These are phyloP conservation scores for Amphimallon solstitiale DNA, from an alignment of 2,888 invertebrate species.

Conservation along the genomic window DNA sequence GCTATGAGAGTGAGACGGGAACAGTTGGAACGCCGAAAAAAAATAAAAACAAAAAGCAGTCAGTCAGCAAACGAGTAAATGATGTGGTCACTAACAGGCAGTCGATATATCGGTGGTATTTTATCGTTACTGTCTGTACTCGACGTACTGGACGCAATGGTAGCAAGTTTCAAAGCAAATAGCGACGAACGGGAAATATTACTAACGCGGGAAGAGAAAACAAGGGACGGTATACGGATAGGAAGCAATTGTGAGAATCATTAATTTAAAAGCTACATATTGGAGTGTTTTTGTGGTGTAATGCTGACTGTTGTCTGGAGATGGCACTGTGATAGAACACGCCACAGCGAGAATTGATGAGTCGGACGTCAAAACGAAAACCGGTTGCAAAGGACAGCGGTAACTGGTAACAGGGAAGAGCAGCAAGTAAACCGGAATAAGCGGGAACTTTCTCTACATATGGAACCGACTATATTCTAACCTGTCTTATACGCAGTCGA, in stretches of 20 bases:
- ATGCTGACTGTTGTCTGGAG: slow-evolving; percentile 65
- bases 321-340: slow-evolving; percentile 65
- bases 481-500: slow-evolving; percentile 44
- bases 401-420: background rate
- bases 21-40: slow-evolving; percentile 27
- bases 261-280: slow-evolving; percentile 65
- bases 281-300: slow-evolving; percentile 64
- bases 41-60: slow-evolving; percentile 50
- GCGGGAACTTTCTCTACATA: slow-evolving; percentile 16
- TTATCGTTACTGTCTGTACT: slow-evolving; percentile 54
- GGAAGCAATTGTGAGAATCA: slow-evolving; percentile 63
- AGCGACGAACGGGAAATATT: slow-evolving; percentile 59
- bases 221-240: slow-evolving; percentile 58
- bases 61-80: slow-evolving; percentile 60
- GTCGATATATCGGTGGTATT: slow-evolving; percentile 59
- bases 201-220: slow-evolving; percentile 57
- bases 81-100: slow-evolving; percentile 58
- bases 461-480: slow-evolving; percentile 12
- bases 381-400: slow-evolving; percentile 27
- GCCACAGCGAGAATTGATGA: slow-evolving; percentile 62
- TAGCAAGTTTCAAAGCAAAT: slow-evolving; percentile 63
- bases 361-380: slow-evolving; percentile 43
- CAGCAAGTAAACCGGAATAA: background rate
- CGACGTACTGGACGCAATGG: slow-evolving; percentile 52
- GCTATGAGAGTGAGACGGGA: too few species aligned